phyloP scores from a whole-genome alignment of 2,113 vertebrate genomes.

The Malurus cyaneus region DNA sequence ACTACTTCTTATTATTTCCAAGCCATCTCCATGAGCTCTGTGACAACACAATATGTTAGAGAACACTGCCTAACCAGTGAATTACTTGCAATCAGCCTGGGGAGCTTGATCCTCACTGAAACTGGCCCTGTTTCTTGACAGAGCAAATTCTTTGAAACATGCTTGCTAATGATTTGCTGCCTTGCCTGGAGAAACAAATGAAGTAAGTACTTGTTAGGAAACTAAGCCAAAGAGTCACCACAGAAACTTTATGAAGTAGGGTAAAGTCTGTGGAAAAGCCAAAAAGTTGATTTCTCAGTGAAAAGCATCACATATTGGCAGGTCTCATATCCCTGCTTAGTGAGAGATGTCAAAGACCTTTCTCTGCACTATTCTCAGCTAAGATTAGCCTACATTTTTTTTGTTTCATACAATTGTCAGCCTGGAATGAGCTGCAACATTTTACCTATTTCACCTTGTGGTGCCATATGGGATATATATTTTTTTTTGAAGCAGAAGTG shows the following conservation, averaged over 20 bases:
- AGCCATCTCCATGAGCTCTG: neutral
- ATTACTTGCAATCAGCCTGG: neutral
- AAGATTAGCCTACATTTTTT: neutral
- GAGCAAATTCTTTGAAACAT: neutral
- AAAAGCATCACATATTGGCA: neutral
- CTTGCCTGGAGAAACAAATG: neutral
- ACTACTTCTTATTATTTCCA: neutral
- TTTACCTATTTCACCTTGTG: neutral
- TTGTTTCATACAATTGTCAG: neutral
- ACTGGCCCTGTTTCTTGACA: neutral
- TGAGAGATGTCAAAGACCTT: neutral
- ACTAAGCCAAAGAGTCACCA: neutral
- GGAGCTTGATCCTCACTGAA: neutral
- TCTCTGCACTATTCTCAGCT: neutral
- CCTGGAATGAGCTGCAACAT: neutral
- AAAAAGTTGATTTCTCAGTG: neutral
- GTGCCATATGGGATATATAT: rapidly evolving
- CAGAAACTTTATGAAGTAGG: neutral
- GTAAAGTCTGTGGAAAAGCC: neutral
- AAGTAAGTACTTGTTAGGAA: neutral
- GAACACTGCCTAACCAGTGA: neutral
- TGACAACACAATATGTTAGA: neutral
- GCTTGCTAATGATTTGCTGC: neutral
- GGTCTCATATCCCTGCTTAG: neutral
- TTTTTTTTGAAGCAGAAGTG: neutral